These are phyloP conservation scores for Drosophila kikkawai DNA, from an alignment of 1,140 invertebrate species.

Conservation along the genomic window DNA sequence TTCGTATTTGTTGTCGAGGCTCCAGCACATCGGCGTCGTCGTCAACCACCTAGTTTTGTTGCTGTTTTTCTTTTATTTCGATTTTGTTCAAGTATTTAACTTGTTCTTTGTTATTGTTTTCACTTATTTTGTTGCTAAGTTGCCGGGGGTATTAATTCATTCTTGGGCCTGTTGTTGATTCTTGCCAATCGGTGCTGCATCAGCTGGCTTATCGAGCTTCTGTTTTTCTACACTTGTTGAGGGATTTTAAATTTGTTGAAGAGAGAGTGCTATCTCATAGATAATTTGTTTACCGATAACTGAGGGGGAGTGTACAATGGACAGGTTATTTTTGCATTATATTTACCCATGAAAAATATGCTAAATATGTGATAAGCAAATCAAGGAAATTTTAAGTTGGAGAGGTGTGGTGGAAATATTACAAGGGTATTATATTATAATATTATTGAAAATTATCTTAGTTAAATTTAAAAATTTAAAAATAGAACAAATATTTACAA, in stretches of 20 bases:
- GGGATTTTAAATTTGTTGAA: slow-evolving; percentile 59
- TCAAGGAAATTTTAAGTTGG: not conserved
- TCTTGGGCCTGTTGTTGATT: slow-evolving; percentile 43
- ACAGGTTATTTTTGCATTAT: not conserved
- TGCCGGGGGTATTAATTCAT: slow-evolving; percentile 42
- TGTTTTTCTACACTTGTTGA: slow-evolving; percentile 58
- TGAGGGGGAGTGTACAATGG: not conserved
- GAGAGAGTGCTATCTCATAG: slow-evolving; percentile 42
- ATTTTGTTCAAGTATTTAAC: slow-evolving; percentile 50
- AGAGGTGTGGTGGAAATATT: not conserved
- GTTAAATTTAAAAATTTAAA: not conserved
- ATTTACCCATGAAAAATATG: slow-evolving; percentile 4
- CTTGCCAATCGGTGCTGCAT: slow-evolving; percentile 34
- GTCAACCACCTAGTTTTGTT: slow-evolving; percentile 18
- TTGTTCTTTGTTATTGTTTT: slow-evolving; percentile 28
- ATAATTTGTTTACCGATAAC: slow-evolving; percentile 11
- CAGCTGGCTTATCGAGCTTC: slow-evolving; percentile 61
- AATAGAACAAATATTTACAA: too few species aligned
- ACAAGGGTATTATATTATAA: too few species aligned
- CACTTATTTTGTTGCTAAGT: slow-evolving; percentile 50
- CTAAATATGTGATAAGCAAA: slow-evolving; percentile 15
- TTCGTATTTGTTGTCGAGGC: slow-evolving; percentile 72
- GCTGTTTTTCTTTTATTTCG: slow-evolving; percentile 41
- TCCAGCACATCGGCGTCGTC: slow-evolving; percentile 20
- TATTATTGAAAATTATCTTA: not conserved